Percentiles rank a stretch among this genome's conserved stretches.
phyloP scores from a whole-genome alignment of 2,797 vertebrate genomes.

The Selene dorsalis region DNA sequence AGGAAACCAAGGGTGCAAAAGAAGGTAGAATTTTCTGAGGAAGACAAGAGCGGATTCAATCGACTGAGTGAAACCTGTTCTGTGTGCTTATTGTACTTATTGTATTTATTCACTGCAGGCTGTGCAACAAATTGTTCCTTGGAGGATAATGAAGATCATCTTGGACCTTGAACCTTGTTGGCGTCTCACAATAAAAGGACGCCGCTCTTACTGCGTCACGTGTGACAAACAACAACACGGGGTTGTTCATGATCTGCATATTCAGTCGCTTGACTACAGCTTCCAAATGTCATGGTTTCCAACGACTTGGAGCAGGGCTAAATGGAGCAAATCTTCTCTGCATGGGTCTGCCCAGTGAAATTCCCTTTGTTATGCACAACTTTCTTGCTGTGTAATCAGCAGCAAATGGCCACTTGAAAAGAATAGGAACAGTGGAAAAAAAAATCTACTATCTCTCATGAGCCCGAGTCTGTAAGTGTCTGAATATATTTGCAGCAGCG shows the following conservation, averaged over 20 bases:
- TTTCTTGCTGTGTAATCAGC: background rate
- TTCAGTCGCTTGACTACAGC: slow-evolving; percentile 8
- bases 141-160: too few relatives aligned
- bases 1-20: slow-evolving; percentile 38
- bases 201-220: slow-evolving; percentile 18
- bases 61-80: slow-evolving; percentile 34
- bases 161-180: background rate
- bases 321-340: slow-evolving; percentile 26
- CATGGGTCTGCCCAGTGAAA: background rate
- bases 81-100: too few relatives aligned
- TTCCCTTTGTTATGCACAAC: background rate
- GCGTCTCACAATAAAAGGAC: slow-evolving; percentile 42
- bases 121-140: too few relatives aligned
- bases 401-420: slow-evolving; percentile 8
- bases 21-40: slow-evolving; percentile 51
- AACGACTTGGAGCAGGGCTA: slow-evolving; percentile 12
- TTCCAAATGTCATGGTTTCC: slow-evolving; percentile 30
- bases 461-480: slow-evolving; percentile 13
- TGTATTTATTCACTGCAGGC: too few relatives aligned
- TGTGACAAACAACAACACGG: slow-evolving; percentile 18
- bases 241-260: slow-evolving; percentile 25
- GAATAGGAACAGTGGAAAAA: background rate
- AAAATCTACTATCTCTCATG: slow-evolving; percentile 4
- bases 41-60: slow-evolving; percentile 34
- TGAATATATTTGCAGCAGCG: slow-evolving; percentile 31